phyloP scores from a whole-genome alignment of 2,888 invertebrate genomes.

The Keiferia lycopersicella region DNA sequence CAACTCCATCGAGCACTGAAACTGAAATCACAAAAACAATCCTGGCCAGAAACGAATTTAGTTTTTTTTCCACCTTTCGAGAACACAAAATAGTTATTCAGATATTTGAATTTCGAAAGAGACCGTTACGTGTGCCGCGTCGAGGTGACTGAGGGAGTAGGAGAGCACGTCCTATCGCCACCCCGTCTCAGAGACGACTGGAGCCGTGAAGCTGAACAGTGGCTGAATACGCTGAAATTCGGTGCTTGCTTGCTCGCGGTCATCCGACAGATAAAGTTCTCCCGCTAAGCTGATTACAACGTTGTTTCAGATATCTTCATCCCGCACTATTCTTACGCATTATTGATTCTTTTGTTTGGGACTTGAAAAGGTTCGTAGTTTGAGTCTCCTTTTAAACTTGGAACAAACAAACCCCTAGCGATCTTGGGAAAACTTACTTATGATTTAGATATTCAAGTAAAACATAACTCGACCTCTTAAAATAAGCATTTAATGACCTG shows the following conservation, averaged over 20 bases:
- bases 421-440: neutral
- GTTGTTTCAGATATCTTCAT: conserved; percentile 48
- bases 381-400: neutral
- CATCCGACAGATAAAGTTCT: conserved; percentile 56
- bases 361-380: neutral
- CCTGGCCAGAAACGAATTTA: conserved; percentile 33
- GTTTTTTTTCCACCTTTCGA: conserved; percentile 28
- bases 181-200: conserved; percentile 60
- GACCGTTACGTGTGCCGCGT: conserved; percentile 44
- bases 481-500: no score
- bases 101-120: conserved; percentile 29
- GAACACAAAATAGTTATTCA: conserved; percentile 22
- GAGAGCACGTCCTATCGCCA: conserved; percentile 49
- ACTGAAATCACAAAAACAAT: conserved; percentile 47
- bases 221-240: conserved; percentile 42
- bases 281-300: conserved; percentile 62
- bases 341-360: conserved; percentile 30
- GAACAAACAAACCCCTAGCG: neutral
- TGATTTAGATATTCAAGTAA: no score
- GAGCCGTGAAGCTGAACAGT: conserved; percentile 37
- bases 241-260: conserved; percentile 42
- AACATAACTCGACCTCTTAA: no score
- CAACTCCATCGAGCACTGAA: conserved; percentile 46
- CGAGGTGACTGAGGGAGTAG: conserved; percentile 28
- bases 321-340: conserved; percentile 32